Conservation (phyloP, 1,140 invertebrate species). For the Tenebrio molitor region DNA sequence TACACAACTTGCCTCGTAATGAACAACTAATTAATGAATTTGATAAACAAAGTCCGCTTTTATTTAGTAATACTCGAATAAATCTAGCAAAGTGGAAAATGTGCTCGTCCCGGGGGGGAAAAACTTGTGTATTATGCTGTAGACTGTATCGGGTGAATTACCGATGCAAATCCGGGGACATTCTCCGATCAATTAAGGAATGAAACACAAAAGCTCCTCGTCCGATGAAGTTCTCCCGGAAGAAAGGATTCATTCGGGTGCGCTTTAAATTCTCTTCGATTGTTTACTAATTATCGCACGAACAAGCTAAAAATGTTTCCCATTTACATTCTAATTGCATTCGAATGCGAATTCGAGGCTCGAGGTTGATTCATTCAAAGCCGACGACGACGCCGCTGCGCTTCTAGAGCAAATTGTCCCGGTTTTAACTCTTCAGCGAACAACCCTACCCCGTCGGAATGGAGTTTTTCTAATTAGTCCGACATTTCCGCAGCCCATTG, state of each 20-base stretch:
- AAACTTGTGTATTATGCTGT: constrained; percentile 20
- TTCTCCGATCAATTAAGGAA: constrained; percentile 23
- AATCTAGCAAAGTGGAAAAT: constrained; percentile 30
- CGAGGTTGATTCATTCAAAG: constrained; percentile 2
- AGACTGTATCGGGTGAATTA: constrained; percentile 13
- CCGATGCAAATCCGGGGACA: constrained; percentile 9
- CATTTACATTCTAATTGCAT: constrained; percentile 46
- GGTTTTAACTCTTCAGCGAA: constrained; percentile 21
- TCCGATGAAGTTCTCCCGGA: constrained; percentile 15
- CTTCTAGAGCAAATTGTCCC: constrained; percentile 44
- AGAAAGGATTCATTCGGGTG: constrained; percentile 22
- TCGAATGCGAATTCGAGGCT: constrained; percentile 35
- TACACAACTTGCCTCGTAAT: constrained; percentile 35
- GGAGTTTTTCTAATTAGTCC: no score
- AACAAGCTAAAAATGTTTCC: constrained; percentile 45
- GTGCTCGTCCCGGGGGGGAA: not conserved
- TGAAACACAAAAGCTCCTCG: constrained; percentile 38
- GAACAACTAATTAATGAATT: constrained; percentile 49
- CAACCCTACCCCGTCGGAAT: not conserved
- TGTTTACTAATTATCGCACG: constrained; percentile 44
- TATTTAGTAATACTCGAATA: constrained; percentile 29
- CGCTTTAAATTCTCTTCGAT: constrained; percentile 40
- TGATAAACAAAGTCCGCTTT: constrained; percentile 45
- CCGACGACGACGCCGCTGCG: constrained; percentile 39
- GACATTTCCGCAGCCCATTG: no score